Base-by-base conservation (phyloP, 64 coral and sea anemone species). In the Hydrozoanthus tunicans region DNA sequence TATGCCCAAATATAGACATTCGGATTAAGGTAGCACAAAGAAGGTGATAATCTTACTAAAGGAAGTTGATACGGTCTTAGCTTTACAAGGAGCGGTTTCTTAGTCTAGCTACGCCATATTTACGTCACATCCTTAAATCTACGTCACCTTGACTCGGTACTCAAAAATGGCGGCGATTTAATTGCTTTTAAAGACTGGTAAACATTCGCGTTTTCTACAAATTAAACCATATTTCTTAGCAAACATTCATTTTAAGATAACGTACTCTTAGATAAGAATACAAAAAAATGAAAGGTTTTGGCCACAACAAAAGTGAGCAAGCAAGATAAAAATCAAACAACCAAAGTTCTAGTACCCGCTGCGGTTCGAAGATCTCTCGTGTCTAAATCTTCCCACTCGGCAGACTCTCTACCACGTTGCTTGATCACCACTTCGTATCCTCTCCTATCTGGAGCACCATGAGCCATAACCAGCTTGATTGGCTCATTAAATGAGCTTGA, bases 361-460 rank as follows among this genome's bases (percentile, higher is more conserved):
- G 10, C 32, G 24, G 54, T 25, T 58, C 20, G 56, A 60, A 86
- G 59, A 74, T 86, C 83, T 74, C n/a, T 74, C 52, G 83, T 86
- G 24, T 74, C 83, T 54, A 86, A 26, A 7, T 86, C 83, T 71
- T 59, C 54, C 83, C 83, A 86, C 3, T 52, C 3, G 55, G 67
- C 83, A 60, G 67, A 73, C 68, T 51, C 69, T 86, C 23, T 56
- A n/a, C 73, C 23, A 56, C 72, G 56, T 59, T 60, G 68, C 43
- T 74, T 86, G 83, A 86, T 86, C 54, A 86, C 68, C 55, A 86
- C 83, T 73, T 86, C 83, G 70, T 61, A 86, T 15, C 83, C 83
- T 7, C 32, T 60, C 54, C 23, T 26, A 43, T 73, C 83, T 15
- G 68, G 83, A 32, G 83, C 83, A 86, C 83, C 69, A 59, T 86